Evolutionary conservation across 2,888 invertebrate genomes (phyloP), one percentile per base, ranked within the genome.

Genomic region (Saturnia japonica): DNA sequence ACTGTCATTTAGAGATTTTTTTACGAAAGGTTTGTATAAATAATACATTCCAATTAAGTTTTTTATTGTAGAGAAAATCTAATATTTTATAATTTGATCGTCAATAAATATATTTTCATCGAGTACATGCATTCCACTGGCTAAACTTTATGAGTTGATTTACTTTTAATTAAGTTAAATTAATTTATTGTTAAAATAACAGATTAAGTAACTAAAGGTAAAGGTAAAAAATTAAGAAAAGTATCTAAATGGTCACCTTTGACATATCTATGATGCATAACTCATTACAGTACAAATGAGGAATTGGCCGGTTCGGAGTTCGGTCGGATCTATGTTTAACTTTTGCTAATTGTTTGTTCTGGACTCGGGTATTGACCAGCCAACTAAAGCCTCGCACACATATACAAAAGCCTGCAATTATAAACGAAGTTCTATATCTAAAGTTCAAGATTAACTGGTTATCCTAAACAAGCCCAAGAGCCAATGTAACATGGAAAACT

Each of bases 331-430:
- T 82, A 82, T 89, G 87, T 90, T 90, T 90, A 90, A 90, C 89
- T 90, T 91, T 82, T 80, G 75, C 85, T 89, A 90, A 91, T 90
- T 91, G 90, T 91, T 90, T 90, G 85, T 86, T 80, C 82, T 80
- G 80, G 85, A 84, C 82, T 81, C 82, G 78, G 80, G 79, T 78
- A 77, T 77, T 78, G 80, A 80, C 86, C 86, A 84, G 71, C 70
- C 1, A 77, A 78, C 69, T 43, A 75, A 81, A 82, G 69, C 84
- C 73, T 72, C 71, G 71, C 67, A 19, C 14, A 68, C 12, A 62
- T 40, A 25, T n/a, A 16, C n/a, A 66, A 57, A 22, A 68, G 51
- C 34, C 62, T 12, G 64, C 11, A 9, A 64, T 64, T 40, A 28
- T 19, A 64, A 64, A 64, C 64, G 16, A 64, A 64, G 40, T 64